Percentiles rank a stretch among this genome's conserved stretches.
phyloP scores from a whole-genome alignment of 2,888 invertebrate genomes.

The Resseliella maxima region DNA sequence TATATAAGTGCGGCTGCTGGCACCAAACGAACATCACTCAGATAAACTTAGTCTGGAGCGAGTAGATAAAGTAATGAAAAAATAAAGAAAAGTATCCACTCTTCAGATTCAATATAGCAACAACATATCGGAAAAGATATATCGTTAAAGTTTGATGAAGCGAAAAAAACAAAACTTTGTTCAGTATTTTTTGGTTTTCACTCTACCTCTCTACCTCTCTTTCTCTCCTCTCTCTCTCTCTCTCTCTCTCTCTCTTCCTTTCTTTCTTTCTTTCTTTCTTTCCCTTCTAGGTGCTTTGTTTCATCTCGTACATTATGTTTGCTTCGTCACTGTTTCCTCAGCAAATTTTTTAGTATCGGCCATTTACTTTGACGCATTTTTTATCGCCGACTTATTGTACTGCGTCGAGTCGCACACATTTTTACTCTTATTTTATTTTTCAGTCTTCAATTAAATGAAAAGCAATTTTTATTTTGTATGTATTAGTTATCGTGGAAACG shows the following conservation, averaged over 20 bases:
- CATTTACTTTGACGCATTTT: constrained; percentile 6
- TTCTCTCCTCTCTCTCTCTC: background rate
- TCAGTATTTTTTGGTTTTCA: background rate
- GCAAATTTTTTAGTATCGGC: background rate
- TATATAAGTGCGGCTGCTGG: background rate
- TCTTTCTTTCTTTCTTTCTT: background rate
- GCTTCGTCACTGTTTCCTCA: background rate
- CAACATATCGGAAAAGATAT: constrained; percentile 22
- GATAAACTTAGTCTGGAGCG: background rate
- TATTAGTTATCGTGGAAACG: background rate
- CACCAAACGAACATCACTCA: background rate
- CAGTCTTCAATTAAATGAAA: background rate
- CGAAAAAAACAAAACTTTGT: constrained; percentile 8
- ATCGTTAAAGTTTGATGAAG: constrained; percentile 55
- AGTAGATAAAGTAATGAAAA: constrained; percentile 34
- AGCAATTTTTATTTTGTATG: background rate
- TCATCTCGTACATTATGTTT: background rate
- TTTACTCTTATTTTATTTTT: background rate
- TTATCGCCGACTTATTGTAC: background rate
- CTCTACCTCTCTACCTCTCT: background rate
- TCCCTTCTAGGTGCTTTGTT: background rate
- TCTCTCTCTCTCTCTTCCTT: background rate
- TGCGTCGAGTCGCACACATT: background rate
- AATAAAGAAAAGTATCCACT: constrained; percentile 7
- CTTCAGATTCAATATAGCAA: constrained; percentile 48